Evolutionary conservation across 2,113 vertebrate genomes (phyloP), one percentile per base, ranked within the genome.

Genomic region (Tyto alba): DNA sequence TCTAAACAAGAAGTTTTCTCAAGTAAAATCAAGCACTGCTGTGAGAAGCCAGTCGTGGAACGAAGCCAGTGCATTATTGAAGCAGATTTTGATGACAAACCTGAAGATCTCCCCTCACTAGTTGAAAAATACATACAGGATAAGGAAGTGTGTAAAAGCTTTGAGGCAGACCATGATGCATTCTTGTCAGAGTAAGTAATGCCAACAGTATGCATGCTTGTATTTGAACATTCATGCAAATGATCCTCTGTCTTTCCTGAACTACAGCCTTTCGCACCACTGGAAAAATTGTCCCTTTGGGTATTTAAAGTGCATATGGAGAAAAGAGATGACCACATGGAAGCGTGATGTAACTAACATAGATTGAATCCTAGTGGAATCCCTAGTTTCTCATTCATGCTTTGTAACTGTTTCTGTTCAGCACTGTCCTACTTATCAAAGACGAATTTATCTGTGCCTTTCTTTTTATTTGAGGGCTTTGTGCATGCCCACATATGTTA

Each of bases 111-210:
- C 48, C 6, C 97, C 11, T 5, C 90, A 1, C 2, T 98, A 0
- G 30, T 63, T 67, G 71, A 25, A 32, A 94, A 72, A 36, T 98
- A 95, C 67, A 1, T 93, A 34, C 10, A 98, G 0, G 56, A 96
- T 41, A 94, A 97, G 47, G 96, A 98, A 1, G 93, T 98, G 53
- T 98, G 98, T 14, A 90, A 97, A 59, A 72, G 88, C 57, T 98
- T 94, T 19, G 62, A 94, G 13, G 45, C 93, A 47, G 79, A 45
- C n/a, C 98, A 97, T 0, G 97, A 97, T 0, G 6, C 5, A 4
- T 98, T 97, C 96, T 11, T 98, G 84, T 91, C 96, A 85, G 60
- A 60, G 98, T 98, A 91, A 97, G 98, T 98, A 74, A n/a, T 57
- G 59, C 50, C 71, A 27, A 16, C 25, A 36, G n/a, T 6, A 45